Evolutionary conservation across 1,140 invertebrate species (phyloP), one percentile per base, ranked within the genome.

Genomic region (Drosophila cardini): DNA sequence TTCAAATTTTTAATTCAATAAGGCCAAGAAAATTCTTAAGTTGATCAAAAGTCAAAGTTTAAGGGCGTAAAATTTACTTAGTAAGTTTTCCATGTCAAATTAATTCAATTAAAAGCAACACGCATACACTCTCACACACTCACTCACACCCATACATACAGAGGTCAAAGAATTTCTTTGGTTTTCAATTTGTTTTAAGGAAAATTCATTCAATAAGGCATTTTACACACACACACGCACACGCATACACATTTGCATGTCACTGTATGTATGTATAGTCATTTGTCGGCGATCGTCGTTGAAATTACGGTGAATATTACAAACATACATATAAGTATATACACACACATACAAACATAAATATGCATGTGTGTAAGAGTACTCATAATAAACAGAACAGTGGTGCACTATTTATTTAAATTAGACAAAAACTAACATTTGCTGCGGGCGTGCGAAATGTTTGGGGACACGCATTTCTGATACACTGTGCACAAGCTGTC

Each of bases 41-140:
- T 9, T 36, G 34, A 36, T 26, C 21, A 36, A 36, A 36, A 36
- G 34, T 36, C 34, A 10, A 10, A 10, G 34, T 36, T 36, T 36
- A 9, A 36, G 34, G 34, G 34, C 9, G 8, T 8, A 36, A 32
- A 36, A 10, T 15, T 16, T 7, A 18, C 10, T 46, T 50, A 16
- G 26, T 16, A 10, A 21, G 15, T 30, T 34, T 60, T 18, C 21
- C 10, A 34, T 76, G 62, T 45, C 42, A 78, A 86, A 86, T 85
- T 86, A 85, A 85, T 85, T 85, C 60, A 87, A 85, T 85, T 85
- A 86, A 78, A 76, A 72, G 42, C 67, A 72, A 71, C 50, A 60
- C 18, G 42, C 9, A 45, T 16, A 46, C 26, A 62, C 34, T 36
- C 13, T 16, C 48, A 21, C 15, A 16, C 13, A 21, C 45, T 18